phyloP scores from a whole-genome alignment of 1,140 invertebrate genomes.

The Uloborus diversus region DNA sequence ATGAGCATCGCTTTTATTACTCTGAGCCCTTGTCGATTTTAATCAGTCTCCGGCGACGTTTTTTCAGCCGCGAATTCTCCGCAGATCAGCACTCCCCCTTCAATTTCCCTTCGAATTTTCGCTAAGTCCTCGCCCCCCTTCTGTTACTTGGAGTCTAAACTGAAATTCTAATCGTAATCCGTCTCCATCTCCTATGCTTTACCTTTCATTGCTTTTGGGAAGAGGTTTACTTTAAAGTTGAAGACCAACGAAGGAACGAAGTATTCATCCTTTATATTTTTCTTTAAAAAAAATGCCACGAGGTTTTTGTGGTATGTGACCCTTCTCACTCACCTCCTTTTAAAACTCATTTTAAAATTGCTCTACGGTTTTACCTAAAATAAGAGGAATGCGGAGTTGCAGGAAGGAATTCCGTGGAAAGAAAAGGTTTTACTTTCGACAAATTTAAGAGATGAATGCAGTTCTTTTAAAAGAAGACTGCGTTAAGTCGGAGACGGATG shows the following conservation, averaged over 20 bases:
- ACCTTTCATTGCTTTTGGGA: constrained; percentile 20
- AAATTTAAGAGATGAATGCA: too few species aligned
- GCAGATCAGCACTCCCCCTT: too few species aligned
- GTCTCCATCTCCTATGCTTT: background rate
- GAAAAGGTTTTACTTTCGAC: too few species aligned
- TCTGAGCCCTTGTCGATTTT: constrained; percentile 34
- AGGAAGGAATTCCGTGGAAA: too few species aligned
- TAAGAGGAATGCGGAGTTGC: too few species aligned
- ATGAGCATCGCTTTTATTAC: constrained; percentile 33
- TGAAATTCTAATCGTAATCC: constrained; percentile 26
- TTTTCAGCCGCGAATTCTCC: background rate
- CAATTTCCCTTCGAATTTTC: background rate
- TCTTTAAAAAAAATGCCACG: background rate
- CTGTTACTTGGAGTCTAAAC: background rate
- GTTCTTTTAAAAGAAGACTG: too few species aligned
- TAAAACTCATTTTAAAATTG: background rate
- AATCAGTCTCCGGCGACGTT: constrained; percentile 35
- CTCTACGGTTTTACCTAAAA: background rate
- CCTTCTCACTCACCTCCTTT: background rate
- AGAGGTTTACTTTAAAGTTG: constrained; percentile 11
- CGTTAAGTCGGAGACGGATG: too few species aligned
- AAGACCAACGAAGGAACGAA: background rate
- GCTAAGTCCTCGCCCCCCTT: background rate
- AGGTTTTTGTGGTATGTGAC: background rate
- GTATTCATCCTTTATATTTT: too few species aligned